Evolutionary conservation across 2,113 vertebrate species (phyloP).

Genomic region (Caloenas nicobarica): DNA sequence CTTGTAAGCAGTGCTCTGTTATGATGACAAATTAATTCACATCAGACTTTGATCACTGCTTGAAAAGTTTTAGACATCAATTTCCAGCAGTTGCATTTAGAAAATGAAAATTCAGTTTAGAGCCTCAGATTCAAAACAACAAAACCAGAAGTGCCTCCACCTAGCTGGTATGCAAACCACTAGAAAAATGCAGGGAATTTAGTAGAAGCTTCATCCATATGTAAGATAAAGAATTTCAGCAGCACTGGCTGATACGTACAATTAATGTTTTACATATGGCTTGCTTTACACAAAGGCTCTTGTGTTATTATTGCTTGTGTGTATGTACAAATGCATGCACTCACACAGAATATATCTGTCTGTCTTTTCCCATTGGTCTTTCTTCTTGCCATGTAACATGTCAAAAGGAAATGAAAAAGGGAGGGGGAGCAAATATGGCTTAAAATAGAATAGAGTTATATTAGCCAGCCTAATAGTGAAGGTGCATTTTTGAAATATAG

Average conservation of each 20-base stretch:
- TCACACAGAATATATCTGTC: constrained; percentile 27
- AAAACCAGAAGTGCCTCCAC: constrained; percentile 59
- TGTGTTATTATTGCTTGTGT: not conserved
- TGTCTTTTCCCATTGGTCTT: constrained; percentile 3
- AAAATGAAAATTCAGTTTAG: constrained; percentile 70
- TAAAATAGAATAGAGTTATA: constrained; percentile 76
- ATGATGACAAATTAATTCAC: constrained; percentile 84
- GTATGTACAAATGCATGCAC: not conserved
- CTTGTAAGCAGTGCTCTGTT: constrained; percentile 75
- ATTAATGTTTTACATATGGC: constrained; percentile 47
- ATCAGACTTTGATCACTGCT: constrained; percentile 78
- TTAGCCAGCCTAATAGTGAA: constrained; percentile 70
- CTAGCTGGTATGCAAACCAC: constrained; percentile 36
- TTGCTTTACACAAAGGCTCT: constrained; percentile 12
- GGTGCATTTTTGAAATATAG: constrained; percentile 74
- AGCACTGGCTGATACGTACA: not conserved
- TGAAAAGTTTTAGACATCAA: constrained; percentile 77
- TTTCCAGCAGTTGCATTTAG: constrained; percentile 74
- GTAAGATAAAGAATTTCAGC: constrained; percentile 3
- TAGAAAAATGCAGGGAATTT: constrained; percentile 19
- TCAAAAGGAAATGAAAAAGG: constrained; percentile 78
- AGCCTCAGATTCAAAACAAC: constrained; percentile 59
- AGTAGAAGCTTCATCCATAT: not conserved
- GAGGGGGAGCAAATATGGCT: constrained; percentile 55
- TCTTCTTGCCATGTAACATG: constrained; percentile 64